phyloP scores from a whole-genome alignment of 2,888 invertebrate genomes.

The Calameuta idolon region DNA sequence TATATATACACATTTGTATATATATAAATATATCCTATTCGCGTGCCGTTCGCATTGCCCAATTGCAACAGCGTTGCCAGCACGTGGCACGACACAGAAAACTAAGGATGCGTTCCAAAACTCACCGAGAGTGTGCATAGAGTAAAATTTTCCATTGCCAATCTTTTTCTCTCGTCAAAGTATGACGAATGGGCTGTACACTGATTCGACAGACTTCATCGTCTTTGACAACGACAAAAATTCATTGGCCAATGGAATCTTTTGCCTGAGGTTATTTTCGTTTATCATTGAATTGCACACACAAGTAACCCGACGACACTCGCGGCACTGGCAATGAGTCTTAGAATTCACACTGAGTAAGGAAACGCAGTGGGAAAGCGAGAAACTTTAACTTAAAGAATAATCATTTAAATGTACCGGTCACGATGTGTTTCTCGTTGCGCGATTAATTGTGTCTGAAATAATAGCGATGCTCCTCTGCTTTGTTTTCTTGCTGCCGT shows the following conservation, averaged over 20 bases:
- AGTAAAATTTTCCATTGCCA: too few species aligned
- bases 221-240: too few species aligned
- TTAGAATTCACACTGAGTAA: not conserved
- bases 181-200: too few species aligned
- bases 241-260: too few species aligned
- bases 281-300: too few species aligned
- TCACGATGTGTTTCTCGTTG: not conserved
- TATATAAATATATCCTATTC: not conserved
- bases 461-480: not conserved
- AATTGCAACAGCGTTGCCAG: not conserved
- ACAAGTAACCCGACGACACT: too few species aligned
- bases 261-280: too few species aligned
- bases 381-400: not conserved
- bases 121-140: too few species aligned
- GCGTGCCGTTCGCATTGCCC: too few species aligned
- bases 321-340: too few species aligned
- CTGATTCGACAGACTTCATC: too few species aligned
- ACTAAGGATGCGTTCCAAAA: not conserved
- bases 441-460: not conserved
- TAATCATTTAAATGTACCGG: not conserved
- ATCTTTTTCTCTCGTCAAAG: too few species aligned
- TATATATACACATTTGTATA: not conserved
- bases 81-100: not conserved
- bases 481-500: not conserved
- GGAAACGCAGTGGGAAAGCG: not conserved